Conservation (phyloP, 1,140 invertebrate species). For the Nephila pilipes region DNA sequence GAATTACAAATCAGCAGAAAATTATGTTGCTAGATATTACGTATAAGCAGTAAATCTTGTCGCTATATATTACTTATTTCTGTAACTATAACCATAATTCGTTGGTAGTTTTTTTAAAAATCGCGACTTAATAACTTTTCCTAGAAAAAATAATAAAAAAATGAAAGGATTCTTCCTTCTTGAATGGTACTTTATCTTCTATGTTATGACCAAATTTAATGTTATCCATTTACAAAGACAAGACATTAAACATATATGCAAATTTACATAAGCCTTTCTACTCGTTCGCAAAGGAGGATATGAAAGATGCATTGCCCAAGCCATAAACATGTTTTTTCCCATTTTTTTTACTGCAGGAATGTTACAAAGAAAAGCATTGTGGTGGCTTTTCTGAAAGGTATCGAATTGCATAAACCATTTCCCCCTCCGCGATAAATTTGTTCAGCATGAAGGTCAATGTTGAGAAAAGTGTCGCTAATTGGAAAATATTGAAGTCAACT, state of each 20-base stretch:
- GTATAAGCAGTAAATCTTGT: too few relatives aligned
- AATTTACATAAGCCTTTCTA: not conserved
- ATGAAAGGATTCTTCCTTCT: not conserved
- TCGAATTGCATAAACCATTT: not conserved
- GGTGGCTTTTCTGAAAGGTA: not conserved
- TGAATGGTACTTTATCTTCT: not conserved
- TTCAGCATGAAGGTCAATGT: not conserved
- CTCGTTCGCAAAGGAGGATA: not conserved
- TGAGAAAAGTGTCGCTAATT: conserved; percentile 14
- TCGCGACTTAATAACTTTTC: too few relatives aligned
- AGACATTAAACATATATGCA: not conserved
- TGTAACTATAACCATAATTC: too few relatives aligned
- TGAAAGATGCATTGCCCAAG: not conserved
- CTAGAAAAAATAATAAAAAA: too few relatives aligned
- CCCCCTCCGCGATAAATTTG: not conserved
- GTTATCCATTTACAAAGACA: not conserved
- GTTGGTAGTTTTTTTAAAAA: too few relatives aligned
- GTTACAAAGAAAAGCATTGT: conserved; percentile 2
- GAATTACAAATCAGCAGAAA: too few relatives aligned
- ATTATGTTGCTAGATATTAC: too few relatives aligned
- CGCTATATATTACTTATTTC: too few relatives aligned
- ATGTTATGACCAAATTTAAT: not conserved
- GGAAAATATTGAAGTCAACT: not conserved
- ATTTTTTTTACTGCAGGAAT: not conserved
- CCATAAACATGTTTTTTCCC: not conserved